These are phyloP conservation scores for Melikaiella ostensackeni DNA, from an alignment of 2,888 invertebrate genomes.

Conservation along the genomic window DNA sequence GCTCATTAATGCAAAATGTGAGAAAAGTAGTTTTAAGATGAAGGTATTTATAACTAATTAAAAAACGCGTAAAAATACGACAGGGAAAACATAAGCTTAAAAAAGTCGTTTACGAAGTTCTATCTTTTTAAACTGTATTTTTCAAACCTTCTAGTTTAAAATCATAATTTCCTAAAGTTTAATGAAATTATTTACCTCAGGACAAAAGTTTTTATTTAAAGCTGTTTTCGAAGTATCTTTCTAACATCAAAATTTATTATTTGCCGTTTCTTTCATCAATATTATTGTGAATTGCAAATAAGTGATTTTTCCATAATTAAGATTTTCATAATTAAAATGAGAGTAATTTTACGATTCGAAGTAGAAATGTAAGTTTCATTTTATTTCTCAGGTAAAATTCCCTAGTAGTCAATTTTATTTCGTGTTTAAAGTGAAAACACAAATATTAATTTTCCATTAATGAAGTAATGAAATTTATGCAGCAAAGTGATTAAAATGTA, in stretches of 20 bases:
- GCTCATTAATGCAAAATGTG: background rate
- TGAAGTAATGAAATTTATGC: background rate
- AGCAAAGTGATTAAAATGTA: background rate
- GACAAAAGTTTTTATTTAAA: too few relatives aligned
- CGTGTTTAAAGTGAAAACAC: background rate
- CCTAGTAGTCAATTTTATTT: background rate
- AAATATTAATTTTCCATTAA: background rate
- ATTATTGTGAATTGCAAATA: background rate
- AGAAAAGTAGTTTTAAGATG: background rate
- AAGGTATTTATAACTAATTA: background rate
- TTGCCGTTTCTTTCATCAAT: background rate
- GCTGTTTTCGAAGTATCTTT: too few relatives aligned
- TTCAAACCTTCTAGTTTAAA: too few relatives aligned
- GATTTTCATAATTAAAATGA: too few relatives aligned
- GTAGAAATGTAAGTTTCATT: too few relatives aligned
- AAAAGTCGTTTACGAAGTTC: background rate
- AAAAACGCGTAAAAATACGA: background rate
- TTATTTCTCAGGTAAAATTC: background rate
- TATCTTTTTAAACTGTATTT: background rate
- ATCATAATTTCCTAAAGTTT: too few relatives aligned
- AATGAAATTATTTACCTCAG: too few relatives aligned
- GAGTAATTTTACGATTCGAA: too few relatives aligned
- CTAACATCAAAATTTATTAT: too few relatives aligned
- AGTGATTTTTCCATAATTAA: too few relatives aligned
- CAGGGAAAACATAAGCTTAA: background rate